Base-by-base conservation (phyloP, 2,113 vertebrate genomes). In the Podarcis raffonei region DNA sequence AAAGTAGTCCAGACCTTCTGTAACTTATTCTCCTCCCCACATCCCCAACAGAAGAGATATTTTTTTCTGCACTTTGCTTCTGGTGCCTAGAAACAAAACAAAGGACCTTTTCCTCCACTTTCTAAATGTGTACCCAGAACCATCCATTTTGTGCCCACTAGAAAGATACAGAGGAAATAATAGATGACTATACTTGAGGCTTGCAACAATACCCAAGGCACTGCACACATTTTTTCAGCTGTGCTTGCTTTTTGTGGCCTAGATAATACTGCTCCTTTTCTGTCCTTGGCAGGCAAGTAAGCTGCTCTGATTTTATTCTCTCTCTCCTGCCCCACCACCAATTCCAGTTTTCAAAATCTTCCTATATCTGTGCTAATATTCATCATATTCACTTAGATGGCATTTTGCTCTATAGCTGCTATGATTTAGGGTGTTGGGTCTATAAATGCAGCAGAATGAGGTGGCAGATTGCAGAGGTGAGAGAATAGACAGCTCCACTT, bases 1-100 rank as follows among this genome's bases (percentile, higher is more conserved):
- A 94, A 93, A 93, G 71, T 48, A 32, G 89, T 91, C 92, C 95
- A 95, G 95, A 94, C 89, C 94, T 96, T 94, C 86, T 90, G 62
- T 71, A 88, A 86, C 92, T 90, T 68, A 85, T 23, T 92, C 91
- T 86, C 89, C 86, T 90, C 22, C 72, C 91, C 90, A 57, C 84
- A 90, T 94, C 92, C 87, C 82, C 86, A 83, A 89, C 78, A 88
- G 84, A 88, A 90, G 80, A 84, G 71, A 72, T 89, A 91, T 25
- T 80, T 80, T 68, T 93, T 37, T 89, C 87, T 79, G 82, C 91
- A 85, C 83, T 95, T 93, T 81, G 79, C 77, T 84, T 94, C 83
- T 87, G 3, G 84, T 92, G 78, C 93, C 22, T 79, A 22, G 5
- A 32, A 57, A 62, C 23, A 59, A 53, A n/a, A 57, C n/a, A 92